Percentiles rank a stretch among this genome's conserved stretches.
Conservation (phyloP, 1,140 invertebrate species). For the Portunus trituberculatus region DNA sequence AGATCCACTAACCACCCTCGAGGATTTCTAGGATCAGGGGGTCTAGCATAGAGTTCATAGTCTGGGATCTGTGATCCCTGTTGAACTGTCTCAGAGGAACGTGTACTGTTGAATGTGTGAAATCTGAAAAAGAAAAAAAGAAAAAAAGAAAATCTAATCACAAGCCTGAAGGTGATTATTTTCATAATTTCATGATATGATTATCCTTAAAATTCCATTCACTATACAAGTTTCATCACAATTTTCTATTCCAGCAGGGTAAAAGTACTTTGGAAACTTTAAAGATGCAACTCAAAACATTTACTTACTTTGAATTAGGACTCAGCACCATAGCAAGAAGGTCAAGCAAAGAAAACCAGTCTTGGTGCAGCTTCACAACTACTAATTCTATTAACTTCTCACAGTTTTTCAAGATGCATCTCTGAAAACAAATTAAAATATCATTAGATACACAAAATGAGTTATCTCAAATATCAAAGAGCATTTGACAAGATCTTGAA, state of each 20-base stretch:
- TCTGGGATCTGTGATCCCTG: conserved; percentile 84
- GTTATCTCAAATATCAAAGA: too few species aligned
- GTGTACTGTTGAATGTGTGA: conserved; percentile 93
- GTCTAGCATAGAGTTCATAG: conserved; percentile 82
- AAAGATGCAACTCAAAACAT: not conserved
- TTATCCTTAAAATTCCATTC: too few species aligned
- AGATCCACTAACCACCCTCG: conserved; percentile 97
- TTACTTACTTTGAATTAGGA: conserved; percentile 91
- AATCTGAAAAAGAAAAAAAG: conserved; percentile 85
- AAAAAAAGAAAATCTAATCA: conserved; percentile 36
- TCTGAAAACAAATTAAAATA: conserved; percentile 79
- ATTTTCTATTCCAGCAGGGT: too few species aligned
- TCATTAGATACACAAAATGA: not conserved
- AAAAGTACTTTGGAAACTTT: too few species aligned
- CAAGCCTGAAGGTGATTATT: not conserved
- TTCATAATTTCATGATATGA: too few species aligned
- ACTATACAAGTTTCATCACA: too few species aligned
- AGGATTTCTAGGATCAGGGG: conserved; percentile 80
- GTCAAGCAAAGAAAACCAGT: conserved; percentile 96
- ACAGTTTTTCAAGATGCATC: conserved; percentile 96
- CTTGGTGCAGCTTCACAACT: conserved; percentile 93
- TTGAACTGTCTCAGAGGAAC: conserved; percentile 90
- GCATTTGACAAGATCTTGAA: too few species aligned
- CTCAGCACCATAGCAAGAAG: conserved; percentile 96
- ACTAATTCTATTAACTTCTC: conserved; percentile 95